A percentile compares a stretch with the other conserved stretches of the same genome.
Conservation (phyloP, 2,113 vertebrate genomes). For the Saiga tatarica region DNA sequence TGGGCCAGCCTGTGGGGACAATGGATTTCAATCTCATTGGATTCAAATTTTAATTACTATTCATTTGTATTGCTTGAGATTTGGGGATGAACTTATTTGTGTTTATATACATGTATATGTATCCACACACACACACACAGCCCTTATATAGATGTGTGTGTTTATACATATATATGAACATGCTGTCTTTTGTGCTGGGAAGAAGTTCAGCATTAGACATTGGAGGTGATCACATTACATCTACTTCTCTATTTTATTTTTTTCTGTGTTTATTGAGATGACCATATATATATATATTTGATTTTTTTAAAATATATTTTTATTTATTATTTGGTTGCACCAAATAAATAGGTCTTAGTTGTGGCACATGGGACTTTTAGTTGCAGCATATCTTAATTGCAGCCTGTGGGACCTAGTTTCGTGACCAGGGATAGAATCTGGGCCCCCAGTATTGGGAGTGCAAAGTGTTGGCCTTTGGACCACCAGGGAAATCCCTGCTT, state of each 20-base stretch:
- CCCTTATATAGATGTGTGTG: not conserved
- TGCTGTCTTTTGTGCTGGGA: not conserved
- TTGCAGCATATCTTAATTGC: not conserved
- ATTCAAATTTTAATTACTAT: not conserved
- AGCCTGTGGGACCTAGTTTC: not conserved
- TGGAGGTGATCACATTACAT: not conserved
- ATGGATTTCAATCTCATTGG: not conserved
- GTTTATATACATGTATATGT: not conserved
- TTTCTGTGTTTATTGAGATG: not conserved
- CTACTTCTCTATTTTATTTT: not conserved
- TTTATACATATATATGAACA: not conserved
- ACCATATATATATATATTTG: not conserved
- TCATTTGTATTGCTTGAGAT: not conserved
- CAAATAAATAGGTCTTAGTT: not conserved
- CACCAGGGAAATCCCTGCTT: not conserved
- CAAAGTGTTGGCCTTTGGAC: not conserved
- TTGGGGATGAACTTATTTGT: not conserved
- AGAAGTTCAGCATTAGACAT: not conserved
- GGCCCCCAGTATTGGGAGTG: not conserved
- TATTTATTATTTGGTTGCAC: not conserved
- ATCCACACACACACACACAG: not conserved
- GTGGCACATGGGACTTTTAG: not conserved
- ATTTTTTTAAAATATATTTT: not conserved
- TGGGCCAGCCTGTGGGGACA: not conserved
- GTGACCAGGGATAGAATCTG: not conserved